Evolutionary conservation across 2,113 vertebrate species (phyloP).

Genomic region (Excalfactoria chinensis): DNA sequence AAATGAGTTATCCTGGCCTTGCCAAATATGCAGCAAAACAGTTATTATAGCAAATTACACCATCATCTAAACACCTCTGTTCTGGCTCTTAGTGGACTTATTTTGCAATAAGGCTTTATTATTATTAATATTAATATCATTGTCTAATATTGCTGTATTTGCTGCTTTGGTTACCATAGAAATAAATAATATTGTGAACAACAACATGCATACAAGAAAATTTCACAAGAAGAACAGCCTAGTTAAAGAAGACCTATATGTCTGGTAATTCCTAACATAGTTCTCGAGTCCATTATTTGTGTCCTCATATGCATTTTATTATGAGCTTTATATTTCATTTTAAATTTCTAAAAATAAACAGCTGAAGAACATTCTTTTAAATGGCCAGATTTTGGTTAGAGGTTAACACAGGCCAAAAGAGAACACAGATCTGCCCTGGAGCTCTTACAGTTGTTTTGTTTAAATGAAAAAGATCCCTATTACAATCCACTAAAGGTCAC

Average conservation of each 20-base stretch:
- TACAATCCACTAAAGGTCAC: conserved; percentile 27
- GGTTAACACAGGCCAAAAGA: conserved; percentile 46
- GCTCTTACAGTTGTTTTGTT: conserved; percentile 46
- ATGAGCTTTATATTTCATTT: conserved; percentile 63
- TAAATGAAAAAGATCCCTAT: conserved; percentile 59
- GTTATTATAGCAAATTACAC: conserved; percentile 62
- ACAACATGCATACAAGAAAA: background rate
- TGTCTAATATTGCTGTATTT: conserved; percentile 36
- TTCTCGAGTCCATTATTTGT: conserved; percentile 32
- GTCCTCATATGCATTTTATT: conserved; percentile 64
- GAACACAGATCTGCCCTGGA: conserved; percentile 45
- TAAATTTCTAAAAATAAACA: conserved; percentile 56
- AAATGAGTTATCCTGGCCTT: conserved; percentile 41
- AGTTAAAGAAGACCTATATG: conserved; percentile 21
- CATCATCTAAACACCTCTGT: conserved; percentile 69
- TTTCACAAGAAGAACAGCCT: background rate
- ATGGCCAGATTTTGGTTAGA: conserved; percentile 50
- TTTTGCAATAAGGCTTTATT: conserved; percentile 19
- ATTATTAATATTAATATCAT: background rate
- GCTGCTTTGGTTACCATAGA: conserved; percentile 52
- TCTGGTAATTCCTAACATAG: conserved; percentile 10
- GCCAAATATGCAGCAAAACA: conserved; percentile 61
- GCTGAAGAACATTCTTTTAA: conserved; percentile 16
- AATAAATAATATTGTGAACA: conserved; percentile 25
- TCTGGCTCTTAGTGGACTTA: conserved; percentile 43